Evolutionary conservation across 1,140 invertebrate genomes (phyloP), one percentile per base, ranked within the genome.

Genomic region (Campoletis sonorensis): DNA sequence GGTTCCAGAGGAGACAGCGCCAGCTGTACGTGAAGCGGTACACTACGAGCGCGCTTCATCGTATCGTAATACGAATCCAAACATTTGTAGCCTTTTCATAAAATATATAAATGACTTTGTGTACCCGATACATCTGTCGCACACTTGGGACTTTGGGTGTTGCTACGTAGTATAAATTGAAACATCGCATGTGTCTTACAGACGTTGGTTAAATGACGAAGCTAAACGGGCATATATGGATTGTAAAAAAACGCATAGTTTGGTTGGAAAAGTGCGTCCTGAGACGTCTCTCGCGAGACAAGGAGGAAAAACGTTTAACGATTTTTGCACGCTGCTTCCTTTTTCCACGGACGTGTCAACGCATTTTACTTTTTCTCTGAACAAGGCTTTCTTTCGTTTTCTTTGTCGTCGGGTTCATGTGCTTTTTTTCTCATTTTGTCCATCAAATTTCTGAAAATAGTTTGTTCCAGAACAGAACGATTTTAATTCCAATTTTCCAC

Each of bases 11-110:
- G n/a, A n/a, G n/a, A n/a, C n/a, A n/a, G n/a, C n/a, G n/a, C n/a
- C n/a, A n/a, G n/a, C n/a, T n/a, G n/a, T n/a, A n/a, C n/a, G n/a
- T n/a, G n/a, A n/a, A n/a, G n/a, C n/a, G n/a, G n/a, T n/a, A n/a
- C n/a, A n/a, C n/a, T n/a, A n/a, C n/a, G n/a, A n/a, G n/a, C n/a
- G n/a, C n/a, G n/a, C n/a, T n/a, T n/a, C n/a, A n/a, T n/a, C n/a
- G n/a, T n/a, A n/a, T n/a, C n/a, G n/a, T n/a, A n/a, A n/a, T n/a
- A n/a, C n/a, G n/a, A n/a, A n/a, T n/a, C n/a, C n/a, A n/a, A n/a
- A n/a, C n/a, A n/a, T n/a, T n/a, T 58, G 54, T 58, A 58, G 54
- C 18, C 18, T 58, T 58, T 58, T 58, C 54, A 58, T 58, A 58
- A 18, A n/a, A 21, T 58, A 58, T 58, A 23, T n/a, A 21, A 4